Evolutionary conservation across 2,888 invertebrate species (phyloP), one percentile per base, ranked within the genome.

Genomic region (Clunio marinus): DNA sequence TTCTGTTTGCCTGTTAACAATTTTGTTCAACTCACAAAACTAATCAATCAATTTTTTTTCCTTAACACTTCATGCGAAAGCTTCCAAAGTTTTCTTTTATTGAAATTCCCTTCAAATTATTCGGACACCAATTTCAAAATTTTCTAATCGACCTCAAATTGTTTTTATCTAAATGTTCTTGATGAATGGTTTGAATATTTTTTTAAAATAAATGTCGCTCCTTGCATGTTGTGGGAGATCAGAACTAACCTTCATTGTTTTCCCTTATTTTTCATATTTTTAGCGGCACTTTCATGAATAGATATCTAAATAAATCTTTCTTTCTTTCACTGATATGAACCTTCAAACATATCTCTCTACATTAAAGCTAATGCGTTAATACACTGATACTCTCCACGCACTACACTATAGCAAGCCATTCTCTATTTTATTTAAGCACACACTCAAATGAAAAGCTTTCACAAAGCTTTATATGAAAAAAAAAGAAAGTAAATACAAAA

Each of bases 1-100:
- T 10, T 41, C n/a, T 41, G n/a, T 32, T 32, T 41, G 78, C 81
- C 79, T 81, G 59, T 15, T 41, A 41, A 41, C 41, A 41, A 32
- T n/a, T 45, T 35, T 20, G 28, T 27, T 20, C 20, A 37, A 63
- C n/a, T 66, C 55, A 60, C 70, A 70, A 51, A 27, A 69, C 66
- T 55, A 67, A 69, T 55, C 62, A 46, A 45, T 24, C n/a, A 41
- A 2, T 41, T 41, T 41, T n/a, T n/a, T n/a, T n/a, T 15, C 41
- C 41, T 5, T 2, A 15, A 41, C 2, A n/a, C 15, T 10, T n/a
- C 41, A 10, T 41, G n/a, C 41, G 10, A 41, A 41, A 41, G 2
- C 41, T 32, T 5, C 41, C 10, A 10, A 41, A n/a, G 41, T n/a
- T n/a, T n/a, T n/a, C n/a, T n/a, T n/a, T n/a, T n/a, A 32, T 32